Percentiles rank a stretch among this genome's conserved stretches.
These are phyloP conservation scores for Percopsis omiscomaycus DNA, from an alignment of 2,797 vertebrate genomes.

Conservation along the genomic window DNA sequence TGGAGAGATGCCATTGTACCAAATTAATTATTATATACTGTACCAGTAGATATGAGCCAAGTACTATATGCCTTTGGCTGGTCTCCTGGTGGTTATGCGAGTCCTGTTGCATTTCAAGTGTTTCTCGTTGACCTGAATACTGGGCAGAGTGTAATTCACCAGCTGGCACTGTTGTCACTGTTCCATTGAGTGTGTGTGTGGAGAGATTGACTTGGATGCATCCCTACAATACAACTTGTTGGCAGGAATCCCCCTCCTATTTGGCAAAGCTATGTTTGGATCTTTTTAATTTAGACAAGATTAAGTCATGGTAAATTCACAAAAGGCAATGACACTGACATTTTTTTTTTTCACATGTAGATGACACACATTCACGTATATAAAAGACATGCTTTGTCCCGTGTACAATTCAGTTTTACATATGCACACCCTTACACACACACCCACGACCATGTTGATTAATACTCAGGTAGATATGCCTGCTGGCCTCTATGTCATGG, in stretches of 20 bases:
- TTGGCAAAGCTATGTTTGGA: neutral
- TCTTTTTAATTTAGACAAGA: neutral
- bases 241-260: neutral
- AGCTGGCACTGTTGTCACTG: constrained; percentile 35
- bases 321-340: neutral
- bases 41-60: no score
- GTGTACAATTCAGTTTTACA: no score
- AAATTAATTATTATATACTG: neutral
- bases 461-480: no score
- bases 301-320: neutral
- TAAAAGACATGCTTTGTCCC: neutral
- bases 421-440: no score
- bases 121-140: constrained; percentile 8
- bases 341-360: no score
- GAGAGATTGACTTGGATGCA: neutral
- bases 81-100: neutral
- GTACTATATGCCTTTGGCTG: neutral
- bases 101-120: neutral
- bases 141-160: constrained; percentile 15
- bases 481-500: no score
- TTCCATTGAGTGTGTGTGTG: neutral
- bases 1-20: neutral
- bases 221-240: constrained; percentile 1
- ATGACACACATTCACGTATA: neutral
- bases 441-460: no score